These are phyloP conservation scores for Solen grandis DNA, from an alignment of 1,140 invertebrate species.

Conservation along the genomic window DNA sequence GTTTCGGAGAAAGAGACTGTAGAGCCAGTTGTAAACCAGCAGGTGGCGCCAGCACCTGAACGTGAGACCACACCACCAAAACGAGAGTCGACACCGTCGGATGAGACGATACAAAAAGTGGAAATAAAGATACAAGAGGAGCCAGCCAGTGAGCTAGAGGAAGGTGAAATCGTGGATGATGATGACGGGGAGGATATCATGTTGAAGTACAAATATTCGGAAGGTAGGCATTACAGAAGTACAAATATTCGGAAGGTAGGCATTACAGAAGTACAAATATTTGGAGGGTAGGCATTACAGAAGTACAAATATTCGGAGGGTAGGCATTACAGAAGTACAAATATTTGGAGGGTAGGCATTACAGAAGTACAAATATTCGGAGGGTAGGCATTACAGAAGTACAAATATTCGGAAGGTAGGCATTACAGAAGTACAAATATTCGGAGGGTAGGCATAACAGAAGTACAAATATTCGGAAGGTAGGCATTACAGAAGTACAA, in stretches of 20 bases:
- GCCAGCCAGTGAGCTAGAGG: slow-evolving; percentile 23
- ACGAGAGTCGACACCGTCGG: background rate
- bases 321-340: too few relatives aligned
- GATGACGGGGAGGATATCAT: slow-evolving; percentile 43
- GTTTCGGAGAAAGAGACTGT: slow-evolving; percentile 12
- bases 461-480: too few relatives aligned
- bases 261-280: too few relatives aligned
- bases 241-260: background rate
- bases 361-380: too few relatives aligned
- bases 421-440: too few relatives aligned
- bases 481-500: too few relatives aligned
- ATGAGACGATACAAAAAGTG: slow-evolving; percentile 42
- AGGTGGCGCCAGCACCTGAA: background rate
- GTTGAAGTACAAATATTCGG: slow-evolving; percentile 72
- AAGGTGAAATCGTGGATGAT: slow-evolving; percentile 38
- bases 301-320: too few relatives aligned
- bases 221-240: slow-evolving; percentile 61
- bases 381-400: too few relatives aligned
- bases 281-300: too few relatives aligned
- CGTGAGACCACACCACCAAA: slow-evolving; percentile 13
- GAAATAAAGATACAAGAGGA: slow-evolving; percentile 63
- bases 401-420: too few relatives aligned
- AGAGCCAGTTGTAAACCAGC: slow-evolving; percentile 1
- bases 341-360: too few relatives aligned
- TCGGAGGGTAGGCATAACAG: too few relatives aligned